These are phyloP conservation scores for Petromus typicus DNA, from an alignment of 2,113 vertebrate genomes.

Conservation along the genomic window DNA sequence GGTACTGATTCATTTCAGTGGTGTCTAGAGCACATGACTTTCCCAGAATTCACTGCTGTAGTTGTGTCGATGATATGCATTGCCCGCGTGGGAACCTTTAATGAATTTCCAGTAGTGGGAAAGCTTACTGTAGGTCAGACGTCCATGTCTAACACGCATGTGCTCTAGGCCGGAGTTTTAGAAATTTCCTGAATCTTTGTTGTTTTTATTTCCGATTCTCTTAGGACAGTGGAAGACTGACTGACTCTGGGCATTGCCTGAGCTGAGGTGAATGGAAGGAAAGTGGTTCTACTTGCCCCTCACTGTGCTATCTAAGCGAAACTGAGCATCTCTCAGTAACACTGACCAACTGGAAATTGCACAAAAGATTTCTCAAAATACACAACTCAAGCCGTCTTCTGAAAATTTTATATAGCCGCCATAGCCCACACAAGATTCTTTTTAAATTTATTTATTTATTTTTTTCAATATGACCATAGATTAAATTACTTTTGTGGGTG, in stretches of 20 bases:
- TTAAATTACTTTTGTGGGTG: neutral
- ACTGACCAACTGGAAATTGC: conserved; percentile 70
- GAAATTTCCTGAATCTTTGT: neutral
- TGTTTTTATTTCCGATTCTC: neutral
- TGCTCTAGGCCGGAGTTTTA: neutral
- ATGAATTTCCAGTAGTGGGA: neutral
- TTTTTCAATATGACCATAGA: neutral
- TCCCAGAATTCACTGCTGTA: neutral
- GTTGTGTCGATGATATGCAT: neutral
- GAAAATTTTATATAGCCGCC: conserved; percentile 73
- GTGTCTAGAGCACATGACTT: neutral
- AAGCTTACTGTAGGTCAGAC: neutral
- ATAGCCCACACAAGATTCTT: conserved; percentile 38
- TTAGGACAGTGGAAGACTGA: neutral
- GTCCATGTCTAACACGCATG: neutral
- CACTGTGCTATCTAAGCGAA: neutral
- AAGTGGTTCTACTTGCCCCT: neutral
- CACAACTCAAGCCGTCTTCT: conserved; percentile 65
- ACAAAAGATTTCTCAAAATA: conserved; percentile 70
- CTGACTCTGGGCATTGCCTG: neutral
- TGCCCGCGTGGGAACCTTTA: neutral
- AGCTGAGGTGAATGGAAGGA: neutral
- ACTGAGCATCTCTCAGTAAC: conserved; percentile 47
- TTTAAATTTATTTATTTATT: too few relatives aligned
- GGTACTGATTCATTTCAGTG: neutral